Percentiles rank a stretch among this genome's conserved stretches.
These are phyloP conservation scores for Fabriciana adippe DNA, from an alignment of 2,888 invertebrate species.

Conservation along the genomic window DNA sequence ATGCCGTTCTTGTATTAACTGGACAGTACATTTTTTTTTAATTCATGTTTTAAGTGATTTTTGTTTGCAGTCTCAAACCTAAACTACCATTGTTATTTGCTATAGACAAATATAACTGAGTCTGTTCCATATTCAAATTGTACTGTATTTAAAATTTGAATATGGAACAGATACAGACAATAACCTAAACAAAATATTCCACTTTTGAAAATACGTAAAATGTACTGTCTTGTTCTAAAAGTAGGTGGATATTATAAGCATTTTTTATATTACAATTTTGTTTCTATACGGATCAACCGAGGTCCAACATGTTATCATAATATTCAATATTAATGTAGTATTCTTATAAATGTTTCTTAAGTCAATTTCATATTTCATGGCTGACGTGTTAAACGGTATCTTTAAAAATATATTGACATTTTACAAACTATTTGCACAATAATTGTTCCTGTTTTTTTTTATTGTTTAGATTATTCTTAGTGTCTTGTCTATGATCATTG, in stretches of 20 bases:
- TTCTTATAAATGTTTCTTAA: conserved; percentile 20
- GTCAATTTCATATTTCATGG: conserved; percentile 19
- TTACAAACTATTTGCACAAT: conserved; percentile 15
- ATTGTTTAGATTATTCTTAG: conserved; percentile 5
- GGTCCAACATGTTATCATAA: conserved; percentile 13
- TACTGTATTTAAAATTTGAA: conserved; percentile 6
- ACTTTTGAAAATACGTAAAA: background rate
- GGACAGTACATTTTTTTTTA: conserved; percentile 12
- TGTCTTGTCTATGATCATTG: background rate
- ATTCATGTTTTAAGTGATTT: background rate
- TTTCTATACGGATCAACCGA: background rate
- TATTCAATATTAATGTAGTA: conserved; percentile 23
- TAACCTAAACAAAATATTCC: too few relatives aligned
- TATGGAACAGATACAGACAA: background rate
- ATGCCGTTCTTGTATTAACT: background rate
- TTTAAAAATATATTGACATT: conserved; percentile 9
- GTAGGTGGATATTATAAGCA: conserved; percentile 12
- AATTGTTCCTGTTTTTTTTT: conserved; percentile 8
- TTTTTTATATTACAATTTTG: conserved; percentile 11
- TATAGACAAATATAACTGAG: background rate
- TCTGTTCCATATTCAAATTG: conserved; percentile 9
- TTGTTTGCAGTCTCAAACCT: background rate
- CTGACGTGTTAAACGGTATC: conserved; percentile 10
- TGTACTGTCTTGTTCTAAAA: conserved; percentile 5
- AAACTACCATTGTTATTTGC: background rate